A percentile compares a stretch with the other conserved stretches of the same genome.
These are phyloP conservation scores for Homarus americanus DNA, from an alignment of 1,140 invertebrate genomes.

Conservation along the genomic window DNA sequence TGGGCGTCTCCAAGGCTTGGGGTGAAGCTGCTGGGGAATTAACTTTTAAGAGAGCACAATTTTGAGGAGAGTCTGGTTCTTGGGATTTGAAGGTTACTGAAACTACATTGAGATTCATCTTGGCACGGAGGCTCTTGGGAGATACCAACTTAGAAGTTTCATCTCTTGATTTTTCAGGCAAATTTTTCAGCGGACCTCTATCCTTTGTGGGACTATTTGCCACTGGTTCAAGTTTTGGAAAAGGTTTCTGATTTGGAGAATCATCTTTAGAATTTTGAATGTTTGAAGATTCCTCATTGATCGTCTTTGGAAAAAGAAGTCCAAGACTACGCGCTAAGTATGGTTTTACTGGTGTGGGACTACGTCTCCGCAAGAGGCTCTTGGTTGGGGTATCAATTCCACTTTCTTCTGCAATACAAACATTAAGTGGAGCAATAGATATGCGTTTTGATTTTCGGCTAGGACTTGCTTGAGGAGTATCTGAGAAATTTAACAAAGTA, in stretches of 20 bases:
- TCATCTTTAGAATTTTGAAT: background rate
- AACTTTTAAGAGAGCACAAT: too few species aligned
- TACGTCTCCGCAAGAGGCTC: constrained; percentile 64
- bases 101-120: background rate
- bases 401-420: constrained; percentile 24
- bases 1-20: background rate
- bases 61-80: background rate
- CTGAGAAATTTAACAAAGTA: background rate
- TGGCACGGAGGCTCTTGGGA: background rate
- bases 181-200: background rate
- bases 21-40: too few species aligned
- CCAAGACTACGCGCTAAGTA: constrained; percentile 69
- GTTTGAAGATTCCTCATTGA: background rate
- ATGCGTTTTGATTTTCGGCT: constrained; percentile 22
- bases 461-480: background rate
- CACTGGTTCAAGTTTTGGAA: background rate
- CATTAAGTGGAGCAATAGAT: constrained; percentile 19
- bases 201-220: background rate
- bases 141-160: background rate
- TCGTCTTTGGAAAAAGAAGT: constrained; percentile 11
- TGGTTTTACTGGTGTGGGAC: constrained; percentile 73
- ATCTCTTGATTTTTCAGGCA: background rate
- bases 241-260: background rate
- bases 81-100: background rate
- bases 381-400: constrained; percentile 68